Conservation (phyloP, 2,888 invertebrate genomes). For the Acanthopleura granulata region DNA sequence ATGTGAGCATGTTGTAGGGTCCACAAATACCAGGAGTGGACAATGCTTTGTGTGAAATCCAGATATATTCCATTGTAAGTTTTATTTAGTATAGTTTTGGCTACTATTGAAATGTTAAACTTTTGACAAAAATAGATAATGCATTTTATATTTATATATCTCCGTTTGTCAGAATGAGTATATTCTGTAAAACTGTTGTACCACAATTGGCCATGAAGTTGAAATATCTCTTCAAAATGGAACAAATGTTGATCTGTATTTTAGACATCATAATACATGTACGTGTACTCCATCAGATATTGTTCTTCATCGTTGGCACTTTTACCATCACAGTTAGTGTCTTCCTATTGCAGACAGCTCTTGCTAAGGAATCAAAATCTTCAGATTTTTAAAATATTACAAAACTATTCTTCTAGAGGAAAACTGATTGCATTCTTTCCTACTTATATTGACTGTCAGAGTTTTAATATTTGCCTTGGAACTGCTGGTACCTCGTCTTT, state of each 20-base stretch:
- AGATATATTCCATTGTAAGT: constrained; percentile 14
- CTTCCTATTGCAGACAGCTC: constrained; percentile 14
- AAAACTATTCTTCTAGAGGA: neutral
- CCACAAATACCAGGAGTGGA: neutral
- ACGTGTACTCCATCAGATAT: constrained; percentile 3
- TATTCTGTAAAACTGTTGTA: neutral
- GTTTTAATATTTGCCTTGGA: too few relatives aligned
- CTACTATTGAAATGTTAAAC: neutral
- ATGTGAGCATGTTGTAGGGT: constrained; percentile 5
- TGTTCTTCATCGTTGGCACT: neutral
- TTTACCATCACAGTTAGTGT: constrained; percentile 10
- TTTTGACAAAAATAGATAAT: neutral
- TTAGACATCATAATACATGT: neutral
- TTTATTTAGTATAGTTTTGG: constrained; percentile 16
- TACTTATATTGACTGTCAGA: too few relatives aligned
- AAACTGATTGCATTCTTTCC: neutral
- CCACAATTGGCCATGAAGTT: too few relatives aligned
- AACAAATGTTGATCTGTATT: constrained; percentile 7
- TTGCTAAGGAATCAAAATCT: constrained; percentile 11
- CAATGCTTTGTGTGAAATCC: constrained; percentile 19
- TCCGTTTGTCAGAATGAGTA: constrained; percentile 4
- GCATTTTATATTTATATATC: constrained; percentile 20
- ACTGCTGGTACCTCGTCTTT: too few relatives aligned
- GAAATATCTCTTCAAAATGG: neutral
- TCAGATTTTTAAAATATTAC: neutral